Evolutionary conservation across 2,113 vertebrate genomes (phyloP).

Genomic region (Bubo bubo): DNA sequence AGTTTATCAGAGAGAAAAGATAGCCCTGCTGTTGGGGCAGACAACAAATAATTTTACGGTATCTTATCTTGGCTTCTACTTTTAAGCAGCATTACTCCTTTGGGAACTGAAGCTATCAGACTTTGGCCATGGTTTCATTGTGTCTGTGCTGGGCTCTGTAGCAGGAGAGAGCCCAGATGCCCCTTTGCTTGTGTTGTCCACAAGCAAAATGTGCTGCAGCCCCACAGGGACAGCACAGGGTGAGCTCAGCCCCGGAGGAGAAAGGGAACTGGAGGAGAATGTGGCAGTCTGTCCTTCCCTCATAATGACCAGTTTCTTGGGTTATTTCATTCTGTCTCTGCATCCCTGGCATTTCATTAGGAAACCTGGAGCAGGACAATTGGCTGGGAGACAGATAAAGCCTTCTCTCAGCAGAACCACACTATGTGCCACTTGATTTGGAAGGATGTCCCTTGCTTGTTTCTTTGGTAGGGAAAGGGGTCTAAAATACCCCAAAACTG

Average conservation of each 20-base stretch:
- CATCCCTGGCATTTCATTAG: not conserved
- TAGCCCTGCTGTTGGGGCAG: not conserved
- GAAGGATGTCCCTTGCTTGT: not conserved
- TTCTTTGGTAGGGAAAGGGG: not conserved
- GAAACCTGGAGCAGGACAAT: not conserved
- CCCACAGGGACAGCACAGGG: not conserved
- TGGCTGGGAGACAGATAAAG: not conserved
- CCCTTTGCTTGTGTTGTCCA: not conserved
- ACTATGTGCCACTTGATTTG: accelerated
- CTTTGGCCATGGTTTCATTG: not conserved
- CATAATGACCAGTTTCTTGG: not conserved
- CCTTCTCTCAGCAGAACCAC: not conserved
- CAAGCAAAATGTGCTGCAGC: accelerated
- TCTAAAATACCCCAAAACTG: not conserved
- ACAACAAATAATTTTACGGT: not conserved
- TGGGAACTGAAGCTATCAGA: not conserved
- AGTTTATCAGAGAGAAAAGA: not conserved
- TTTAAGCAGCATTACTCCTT: not conserved
- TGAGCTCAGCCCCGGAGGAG: not conserved
- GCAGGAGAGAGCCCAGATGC: not conserved
- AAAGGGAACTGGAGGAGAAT: not conserved
- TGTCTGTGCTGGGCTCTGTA: not conserved
- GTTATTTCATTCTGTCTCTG: not conserved
- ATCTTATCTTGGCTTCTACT: not conserved
- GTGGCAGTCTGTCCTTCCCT: not conserved